These are phyloP conservation scores for Simalia tracyae DNA, from an alignment of 2,797 vertebrate species.

Conservation along the genomic window DNA sequence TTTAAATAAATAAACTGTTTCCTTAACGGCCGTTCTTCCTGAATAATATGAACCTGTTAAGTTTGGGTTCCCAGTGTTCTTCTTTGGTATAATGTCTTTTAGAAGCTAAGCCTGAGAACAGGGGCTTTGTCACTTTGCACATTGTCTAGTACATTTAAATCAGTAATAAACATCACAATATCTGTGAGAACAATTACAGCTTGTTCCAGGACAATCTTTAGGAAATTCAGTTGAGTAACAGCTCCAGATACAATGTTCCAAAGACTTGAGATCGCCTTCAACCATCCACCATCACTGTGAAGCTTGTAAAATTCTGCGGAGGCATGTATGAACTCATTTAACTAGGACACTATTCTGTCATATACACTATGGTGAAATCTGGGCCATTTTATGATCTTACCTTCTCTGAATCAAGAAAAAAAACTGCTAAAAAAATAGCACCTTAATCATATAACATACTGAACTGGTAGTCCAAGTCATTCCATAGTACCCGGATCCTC, in stretches of 20 bases:
- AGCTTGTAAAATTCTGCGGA: background rate
- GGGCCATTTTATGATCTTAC: background rate
- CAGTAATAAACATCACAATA: background rate
- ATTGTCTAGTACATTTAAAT: background rate
- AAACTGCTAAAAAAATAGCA: background rate
- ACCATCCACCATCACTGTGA: background rate
- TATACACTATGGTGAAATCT: background rate
- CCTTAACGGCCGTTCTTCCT: background rate
- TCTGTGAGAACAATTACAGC: background rate
- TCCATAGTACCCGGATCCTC: background rate
- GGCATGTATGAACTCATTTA: background rate
- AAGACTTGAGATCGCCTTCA: background rate
- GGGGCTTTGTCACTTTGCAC: background rate
- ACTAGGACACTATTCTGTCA: background rate
- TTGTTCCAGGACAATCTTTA: background rate
- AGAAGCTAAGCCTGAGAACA: background rate
- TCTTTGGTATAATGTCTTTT: background rate
- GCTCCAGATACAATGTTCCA: background rate
- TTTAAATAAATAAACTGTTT: too few relatives aligned
- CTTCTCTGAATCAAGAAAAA: background rate
- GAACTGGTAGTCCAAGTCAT: constrained; percentile 45
- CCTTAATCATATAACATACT: background rate
- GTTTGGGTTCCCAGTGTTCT: background rate
- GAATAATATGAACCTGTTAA: background rate
- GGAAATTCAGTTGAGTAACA: background rate